A percentile compares a stretch with the other conserved stretches of the same genome.
Evolutionary conservation across 2,888 invertebrate species (phyloP).

Genomic region (Ectobius pallidus): DNA sequence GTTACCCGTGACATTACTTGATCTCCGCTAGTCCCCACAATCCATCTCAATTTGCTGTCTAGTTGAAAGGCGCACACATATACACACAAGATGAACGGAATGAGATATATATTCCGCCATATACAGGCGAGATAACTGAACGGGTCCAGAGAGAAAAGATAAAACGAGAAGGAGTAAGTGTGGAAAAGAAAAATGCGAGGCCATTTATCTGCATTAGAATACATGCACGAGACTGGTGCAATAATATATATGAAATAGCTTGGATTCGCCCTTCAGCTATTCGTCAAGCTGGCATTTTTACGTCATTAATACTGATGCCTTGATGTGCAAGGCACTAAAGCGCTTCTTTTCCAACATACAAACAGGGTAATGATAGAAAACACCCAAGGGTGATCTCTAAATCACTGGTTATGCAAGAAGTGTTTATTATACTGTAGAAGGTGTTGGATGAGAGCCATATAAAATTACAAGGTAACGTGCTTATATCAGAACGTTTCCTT

Average conservation of each 20-base stretch:
- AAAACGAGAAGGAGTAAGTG: too few species aligned
- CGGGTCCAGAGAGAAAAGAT: too few species aligned
- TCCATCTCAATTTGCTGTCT: constrained; percentile 37
- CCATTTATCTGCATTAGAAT: constrained; percentile 29
- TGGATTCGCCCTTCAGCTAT: constrained; percentile 11
- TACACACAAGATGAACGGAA: neutral
- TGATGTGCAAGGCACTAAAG: neutral
- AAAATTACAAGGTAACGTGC: too few species aligned
- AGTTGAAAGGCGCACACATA: constrained; percentile 11
- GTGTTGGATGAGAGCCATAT: too few species aligned
- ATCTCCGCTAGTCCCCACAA: constrained; percentile 32
- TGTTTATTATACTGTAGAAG: too few species aligned
- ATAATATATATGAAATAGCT: constrained; percentile 23
- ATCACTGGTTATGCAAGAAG: neutral
- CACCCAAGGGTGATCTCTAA: constrained; percentile 9
- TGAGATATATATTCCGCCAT: constrained; percentile 18
- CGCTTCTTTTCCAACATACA: neutral
- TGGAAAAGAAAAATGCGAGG: constrained; percentile 26
- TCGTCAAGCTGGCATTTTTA: constrained; percentile 14
- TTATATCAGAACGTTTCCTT: too few species aligned
- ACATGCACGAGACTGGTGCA: constrained; percentile 16
- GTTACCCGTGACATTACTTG: constrained; percentile 24
- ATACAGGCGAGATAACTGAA: constrained; percentile 4
- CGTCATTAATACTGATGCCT: constrained; percentile 21
- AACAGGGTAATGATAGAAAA: constrained; percentile 1